A percentile compares a stretch with the other conserved stretches of the same genome.
Evolutionary conservation across 2,888 invertebrate species (phyloP).

Genomic region (Acanthosoma haemorrhoidale): DNA sequence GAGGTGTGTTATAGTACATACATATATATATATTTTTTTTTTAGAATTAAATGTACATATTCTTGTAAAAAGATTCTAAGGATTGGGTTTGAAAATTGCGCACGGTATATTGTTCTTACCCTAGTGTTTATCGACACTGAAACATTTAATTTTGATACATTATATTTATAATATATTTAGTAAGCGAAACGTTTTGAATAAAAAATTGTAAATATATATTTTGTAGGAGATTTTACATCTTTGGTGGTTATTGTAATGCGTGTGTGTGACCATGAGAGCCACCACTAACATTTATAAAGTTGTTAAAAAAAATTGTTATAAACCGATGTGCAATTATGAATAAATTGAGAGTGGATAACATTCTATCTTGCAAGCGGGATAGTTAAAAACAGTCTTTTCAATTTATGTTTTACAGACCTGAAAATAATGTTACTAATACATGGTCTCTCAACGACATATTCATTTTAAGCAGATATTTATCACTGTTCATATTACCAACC

Average conservation of each 20-base stretch:
- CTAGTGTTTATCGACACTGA: constrained; percentile 24
- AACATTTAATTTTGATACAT: constrained; percentile 28
- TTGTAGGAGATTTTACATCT: constrained; percentile 16
- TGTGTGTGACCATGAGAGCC: constrained; percentile 11
- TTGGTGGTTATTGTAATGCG: constrained; percentile 19
- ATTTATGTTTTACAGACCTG: not conserved
- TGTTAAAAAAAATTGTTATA: constrained; percentile 14
- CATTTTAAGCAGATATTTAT: not conserved
- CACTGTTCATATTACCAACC: not conserved
- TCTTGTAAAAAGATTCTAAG: constrained; percentile 29
- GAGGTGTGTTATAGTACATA: constrained; percentile 25
- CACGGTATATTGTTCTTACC: constrained; percentile 27
- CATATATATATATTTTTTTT: constrained; percentile 26
- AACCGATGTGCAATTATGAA: constrained; percentile 29
- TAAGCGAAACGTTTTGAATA: constrained; percentile 9
- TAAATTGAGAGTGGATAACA: not conserved
- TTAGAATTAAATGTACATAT: constrained; percentile 30
- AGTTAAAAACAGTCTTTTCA: not conserved
- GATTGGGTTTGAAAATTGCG: constrained; percentile 29
- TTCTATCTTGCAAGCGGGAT: not conserved
- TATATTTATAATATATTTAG: constrained; percentile 27
- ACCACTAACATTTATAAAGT: constrained; percentile 14
- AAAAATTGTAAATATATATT: constrained; percentile 25
- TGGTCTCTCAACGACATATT: constrained; percentile 16
- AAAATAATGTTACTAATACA: not conserved